Evolutionary conservation across 2,113 vertebrate genomes (phyloP).

Genomic region (Leptocoma aspasia): DNA sequence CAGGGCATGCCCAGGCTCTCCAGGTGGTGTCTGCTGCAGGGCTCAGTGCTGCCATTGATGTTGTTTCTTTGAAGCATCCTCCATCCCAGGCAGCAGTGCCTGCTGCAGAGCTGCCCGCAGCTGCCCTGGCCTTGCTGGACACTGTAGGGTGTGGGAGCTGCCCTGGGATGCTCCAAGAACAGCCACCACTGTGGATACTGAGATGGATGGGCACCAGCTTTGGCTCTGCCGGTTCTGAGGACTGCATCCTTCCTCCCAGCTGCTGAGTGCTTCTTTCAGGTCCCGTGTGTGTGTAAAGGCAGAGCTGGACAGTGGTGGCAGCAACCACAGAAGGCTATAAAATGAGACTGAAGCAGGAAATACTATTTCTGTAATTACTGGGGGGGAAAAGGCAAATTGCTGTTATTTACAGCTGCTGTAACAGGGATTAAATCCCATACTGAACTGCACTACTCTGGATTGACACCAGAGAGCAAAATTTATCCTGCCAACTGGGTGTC

Average conservation of each 20-base stretch:
- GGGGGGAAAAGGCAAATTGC: background rate
- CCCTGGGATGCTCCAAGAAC: background rate
- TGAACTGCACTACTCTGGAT: background rate
- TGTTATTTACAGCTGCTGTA: background rate
- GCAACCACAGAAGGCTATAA: background rate
- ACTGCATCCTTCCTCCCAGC: fast-evolving
- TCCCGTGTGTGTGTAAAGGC: background rate
- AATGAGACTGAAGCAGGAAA: background rate
- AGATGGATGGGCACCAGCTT: background rate
- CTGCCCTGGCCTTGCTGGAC: fast-evolving
- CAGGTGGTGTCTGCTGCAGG: background rate
- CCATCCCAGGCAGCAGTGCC: fast-evolving
- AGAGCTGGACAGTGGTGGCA: background rate
- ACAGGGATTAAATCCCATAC: background rate
- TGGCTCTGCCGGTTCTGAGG: fast-evolving
- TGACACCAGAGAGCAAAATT: constrained; percentile 44
- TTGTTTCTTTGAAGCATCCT: background rate
- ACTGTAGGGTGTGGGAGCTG: background rate
- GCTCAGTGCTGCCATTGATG: fast-evolving
- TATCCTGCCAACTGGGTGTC: background rate
- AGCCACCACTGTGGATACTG: background rate
- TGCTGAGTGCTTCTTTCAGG: background rate
- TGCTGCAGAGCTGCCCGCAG: background rate
- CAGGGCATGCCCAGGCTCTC: background rate
- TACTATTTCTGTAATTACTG: background rate